Base-by-base conservation (phyloP, 2,113 vertebrate genomes). In the Brachyhypopomus occidentalis region DNA sequence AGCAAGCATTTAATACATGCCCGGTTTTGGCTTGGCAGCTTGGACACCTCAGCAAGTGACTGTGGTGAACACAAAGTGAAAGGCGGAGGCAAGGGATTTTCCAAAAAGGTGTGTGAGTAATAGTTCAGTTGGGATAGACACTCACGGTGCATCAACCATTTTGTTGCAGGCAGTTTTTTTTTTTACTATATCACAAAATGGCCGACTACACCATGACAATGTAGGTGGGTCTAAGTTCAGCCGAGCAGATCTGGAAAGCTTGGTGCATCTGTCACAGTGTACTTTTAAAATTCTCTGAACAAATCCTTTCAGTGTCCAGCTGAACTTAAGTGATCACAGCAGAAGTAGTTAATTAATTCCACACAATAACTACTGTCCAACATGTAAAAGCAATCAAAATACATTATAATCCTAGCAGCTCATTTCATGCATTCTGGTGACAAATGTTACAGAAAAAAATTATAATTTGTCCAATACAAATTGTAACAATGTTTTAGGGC, bases 121-220 rank as follows among this genome's bases (percentile, higher is more conserved):
- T 20, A 3, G 14, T 67, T n/a, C 25, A 17, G 2, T 25, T 45
- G 5, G 64, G 9, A 38, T 14, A 2, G 45, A 52, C 45, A 52
- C 8, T 14, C 45, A 14, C 45, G 7, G 9, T 66, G 22, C 17
- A 59, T 78, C 69, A 25, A 19, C 62, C 52, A 69, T 20, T 30
- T 52, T 38, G 6, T 48, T 2, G 6, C 55, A 48, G 23, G 3
- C 25, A 25, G 23, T n/a, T 3, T 9, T 4, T 9, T 30, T 27
- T 30, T 45, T 64, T 14, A 1, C 25, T 6, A 19, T 8, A 12
- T 77, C 25, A 71, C 52, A 72, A 82, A 77, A 82, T 77, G 64
- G 63, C 63, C 4, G 30, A 22, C n/a, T 22, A 14, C 48, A 34
- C 66, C 63, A 63, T 52, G 60, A 71, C 36, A 60, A 34, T 2